phyloP scores from a whole-genome alignment of 2,797 vertebrate species.

The Pseudochromis fuscus region DNA sequence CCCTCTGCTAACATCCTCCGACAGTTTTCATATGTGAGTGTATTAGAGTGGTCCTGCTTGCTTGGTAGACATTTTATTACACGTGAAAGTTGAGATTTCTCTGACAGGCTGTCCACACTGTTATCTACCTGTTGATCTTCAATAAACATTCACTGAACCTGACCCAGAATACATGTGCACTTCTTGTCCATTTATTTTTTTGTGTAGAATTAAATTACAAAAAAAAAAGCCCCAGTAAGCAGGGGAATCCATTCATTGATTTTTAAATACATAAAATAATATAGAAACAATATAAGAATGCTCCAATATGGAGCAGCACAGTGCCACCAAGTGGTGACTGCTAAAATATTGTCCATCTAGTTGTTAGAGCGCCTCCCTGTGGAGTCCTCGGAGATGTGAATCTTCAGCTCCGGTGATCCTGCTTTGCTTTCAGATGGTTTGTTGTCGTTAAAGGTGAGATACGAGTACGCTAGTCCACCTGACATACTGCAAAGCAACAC shows the following conservation, averaged over 20 bases:
- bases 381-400: slow-evolving; percentile 30
- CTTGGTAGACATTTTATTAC: slow-evolving; percentile 77
- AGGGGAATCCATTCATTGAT: background rate
- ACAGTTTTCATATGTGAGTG: slow-evolving; percentile 69
- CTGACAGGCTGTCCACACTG: slow-evolving; percentile 74
- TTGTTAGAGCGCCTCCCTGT: background rate
- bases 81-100: slow-evolving; percentile 63
- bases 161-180: background rate
- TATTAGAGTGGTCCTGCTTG: slow-evolving; percentile 73
- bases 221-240: background rate
- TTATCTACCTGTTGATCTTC: slow-evolving; percentile 78
- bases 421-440: slow-evolving; percentile 29
- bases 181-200: slow-evolving; percentile 33
- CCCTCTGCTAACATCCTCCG: slow-evolving; percentile 70
- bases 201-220: background rate
- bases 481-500: slow-evolving; percentile 74
- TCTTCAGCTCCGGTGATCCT: slow-evolving; percentile 39
- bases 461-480: slow-evolving; percentile 83
- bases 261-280: slow-evolving; percentile 25
- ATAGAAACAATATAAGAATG: background rate
- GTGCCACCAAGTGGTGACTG: slow-evolving; percentile 42
- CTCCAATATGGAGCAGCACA: slow-evolving; percentile 78
- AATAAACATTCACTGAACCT: slow-evolving; percentile 84
- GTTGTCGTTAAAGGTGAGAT: slow-evolving; percentile 73
- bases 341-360: background rate